Evolutionary conservation across 2,113 vertebrate genomes (phyloP), one percentile per base, ranked within the genome.

Genomic region (Saguinus midas): DNA sequence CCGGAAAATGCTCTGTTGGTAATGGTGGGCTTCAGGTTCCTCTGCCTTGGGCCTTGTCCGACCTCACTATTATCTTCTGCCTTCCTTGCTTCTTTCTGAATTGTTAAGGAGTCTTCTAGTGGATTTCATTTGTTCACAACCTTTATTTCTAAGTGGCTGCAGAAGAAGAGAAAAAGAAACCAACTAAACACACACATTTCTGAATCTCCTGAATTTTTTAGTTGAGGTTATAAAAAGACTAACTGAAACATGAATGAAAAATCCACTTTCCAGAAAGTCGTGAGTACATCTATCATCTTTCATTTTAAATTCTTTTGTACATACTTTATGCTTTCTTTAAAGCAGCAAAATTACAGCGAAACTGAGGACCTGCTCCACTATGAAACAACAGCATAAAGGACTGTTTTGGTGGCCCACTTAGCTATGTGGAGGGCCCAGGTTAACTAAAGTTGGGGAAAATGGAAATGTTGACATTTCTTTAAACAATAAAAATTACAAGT

Each of bases 391-490:
- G 66, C 61, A 91, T 88, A 85, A 98, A 97, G 92, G 87, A 82
- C 45, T 97, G 97, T 97, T 97, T 98, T 87, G 93, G 88, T 1
- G 1, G 91, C 96, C 70, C 45, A 95, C 91, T 95, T 90, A 96
- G 96, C 0, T 14, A 68, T 73, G 96, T 91, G 93, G 61, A 48
- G 73, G 95, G 50, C 91, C 96, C 95, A 98, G 92, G 94, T 98
- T 95, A 94, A 90, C n/a, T 48, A 79, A 98, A 98, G 88, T 94
- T 96, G 94, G 72, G 64, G 17, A 4, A 94, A 90, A 96, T 97
- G 96, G 76, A 94, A 98, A 98, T 27, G 35, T 94, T 95, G 98
- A 96, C 0, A 11, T 98, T 97, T 97, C 97, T 98, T 98, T 96
- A 98, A 98, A 98, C 87, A 87, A 96, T 58, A 70, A 97, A 97